Percentiles rank a stretch among this genome's conserved stretches.
Conservation (phyloP, 2,113 vertebrate genomes). For the Lepus timidus region DNA sequence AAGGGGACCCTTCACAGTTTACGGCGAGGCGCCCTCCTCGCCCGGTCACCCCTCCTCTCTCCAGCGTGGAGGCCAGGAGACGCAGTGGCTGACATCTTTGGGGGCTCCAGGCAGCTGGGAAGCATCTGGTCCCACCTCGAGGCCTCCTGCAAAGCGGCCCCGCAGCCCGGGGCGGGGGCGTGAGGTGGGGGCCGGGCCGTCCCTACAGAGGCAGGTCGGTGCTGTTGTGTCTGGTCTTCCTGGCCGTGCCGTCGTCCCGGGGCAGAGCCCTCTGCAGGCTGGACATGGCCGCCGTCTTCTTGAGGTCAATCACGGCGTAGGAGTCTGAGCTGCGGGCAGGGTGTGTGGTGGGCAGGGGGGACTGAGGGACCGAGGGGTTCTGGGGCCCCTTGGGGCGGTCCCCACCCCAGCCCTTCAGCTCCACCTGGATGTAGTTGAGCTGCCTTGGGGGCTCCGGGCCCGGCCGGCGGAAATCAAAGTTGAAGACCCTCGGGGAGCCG, state of each 20-base stretch:
- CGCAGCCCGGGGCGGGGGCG: neutral
- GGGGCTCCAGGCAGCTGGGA: constrained; percentile 24
- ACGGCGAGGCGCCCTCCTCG: neutral
- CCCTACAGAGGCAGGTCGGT: constrained; percentile 98
- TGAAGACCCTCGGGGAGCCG: constrained; percentile 91
- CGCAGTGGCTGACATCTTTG: neutral
- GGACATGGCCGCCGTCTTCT: constrained; percentile 99
- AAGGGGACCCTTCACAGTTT: constrained; percentile 63
- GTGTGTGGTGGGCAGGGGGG: neutral
- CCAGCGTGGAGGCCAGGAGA: constrained; percentile 18
- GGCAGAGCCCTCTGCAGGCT: constrained; percentile 98
- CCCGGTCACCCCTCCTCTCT: constrained; percentile 4
- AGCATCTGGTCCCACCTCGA: neutral
- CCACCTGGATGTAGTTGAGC: constrained; percentile 99
- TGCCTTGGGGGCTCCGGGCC: constrained; percentile 92
- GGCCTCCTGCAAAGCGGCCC: constrained; percentile 54
- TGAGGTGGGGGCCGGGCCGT: neutral
- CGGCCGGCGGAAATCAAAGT: constrained; percentile 94
- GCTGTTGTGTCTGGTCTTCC: constrained; percentile 99
- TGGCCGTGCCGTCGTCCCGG: constrained; percentile 96
- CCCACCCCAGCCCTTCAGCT: constrained; percentile 91
- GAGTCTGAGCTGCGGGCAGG: constrained; percentile 92
- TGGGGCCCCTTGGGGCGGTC: constrained; percentile 81
- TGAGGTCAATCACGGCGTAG: constrained; percentile 98
- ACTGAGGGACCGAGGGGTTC: constrained; percentile 42